phyloP scores from a whole-genome alignment of 1,140 invertebrate species.

The Subanguina moxae region DNA sequence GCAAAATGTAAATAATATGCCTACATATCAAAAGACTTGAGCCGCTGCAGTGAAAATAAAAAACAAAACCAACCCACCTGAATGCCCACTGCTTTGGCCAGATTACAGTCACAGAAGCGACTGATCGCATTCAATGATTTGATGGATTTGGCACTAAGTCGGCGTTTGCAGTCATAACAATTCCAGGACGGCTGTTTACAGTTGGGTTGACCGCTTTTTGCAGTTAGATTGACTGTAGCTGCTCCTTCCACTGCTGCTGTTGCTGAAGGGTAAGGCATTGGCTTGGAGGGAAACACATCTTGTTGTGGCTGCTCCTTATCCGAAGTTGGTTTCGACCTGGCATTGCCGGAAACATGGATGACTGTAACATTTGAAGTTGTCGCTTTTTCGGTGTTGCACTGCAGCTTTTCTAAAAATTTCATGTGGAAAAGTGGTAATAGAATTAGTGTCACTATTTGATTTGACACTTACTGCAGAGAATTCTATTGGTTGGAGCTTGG shows the following conservation, averaged over 20 bases:
- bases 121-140: background rate
- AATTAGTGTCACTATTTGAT: too few species aligned
- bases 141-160: background rate
- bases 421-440: constrained; percentile 24
- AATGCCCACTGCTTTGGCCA: too few species aligned
- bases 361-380: constrained; percentile 43
- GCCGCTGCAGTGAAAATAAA: too few species aligned
- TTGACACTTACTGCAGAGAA: constrained; percentile 52
- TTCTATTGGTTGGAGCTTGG: constrained; percentile 47
- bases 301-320: background rate
- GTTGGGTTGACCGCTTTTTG: background rate
- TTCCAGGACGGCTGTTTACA: background rate
- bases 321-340: background rate
- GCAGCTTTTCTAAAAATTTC: constrained; percentile 30
- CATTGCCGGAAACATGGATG: constrained; percentile 33
- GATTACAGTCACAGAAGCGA: background rate
- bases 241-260: background rate
- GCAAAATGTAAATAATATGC: too few species aligned
- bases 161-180: constrained; percentile 10
- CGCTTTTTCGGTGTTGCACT: constrained; percentile 16
- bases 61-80: too few species aligned
- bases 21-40: too few species aligned
- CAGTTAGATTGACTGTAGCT: background rate
- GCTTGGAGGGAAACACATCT: background rate
- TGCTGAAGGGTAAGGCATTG: too few species aligned